A percentile compares a stretch with the other conserved stretches of the same genome.
Evolutionary conservation across 2,113 vertebrate genomes (phyloP).

Genomic region (Catagonus wagneri): DNA sequence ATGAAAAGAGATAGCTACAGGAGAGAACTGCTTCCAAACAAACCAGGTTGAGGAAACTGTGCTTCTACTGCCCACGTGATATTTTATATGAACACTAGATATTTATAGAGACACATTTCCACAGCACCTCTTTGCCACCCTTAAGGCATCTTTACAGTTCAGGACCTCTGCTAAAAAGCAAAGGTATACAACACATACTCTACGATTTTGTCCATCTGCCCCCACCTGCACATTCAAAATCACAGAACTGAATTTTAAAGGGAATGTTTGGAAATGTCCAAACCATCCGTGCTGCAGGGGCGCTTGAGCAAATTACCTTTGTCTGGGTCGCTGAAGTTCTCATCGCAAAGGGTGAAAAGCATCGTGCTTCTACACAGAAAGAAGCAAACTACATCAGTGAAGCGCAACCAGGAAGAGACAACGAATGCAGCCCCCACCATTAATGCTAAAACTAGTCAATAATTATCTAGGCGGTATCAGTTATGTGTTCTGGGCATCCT

Average conservation of each 20-base stretch:
- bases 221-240: background rate
- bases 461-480: conserved; percentile 83
- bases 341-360: conserved; percentile 11
- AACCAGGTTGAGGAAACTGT: conserved; percentile 34
- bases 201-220: conserved; percentile 56
- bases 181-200: conserved; percentile 55
- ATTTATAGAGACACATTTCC: conserved; percentile 68
- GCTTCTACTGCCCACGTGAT: background rate
- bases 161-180: conserved; percentile 66
- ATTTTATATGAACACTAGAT: conserved; percentile 49
- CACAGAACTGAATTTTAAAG: background rate
- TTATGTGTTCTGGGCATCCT: conserved; percentile 75
- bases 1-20: conserved; percentile 14
- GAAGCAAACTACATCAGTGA: conserved; percentile 13
- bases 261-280: background rate
- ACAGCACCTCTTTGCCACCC: conserved; percentile 64
- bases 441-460: conserved; percentile 78
- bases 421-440: conserved; percentile 1
- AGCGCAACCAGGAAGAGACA: conserved; percentile 74
- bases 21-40: conserved; percentile 53
- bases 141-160: conserved; percentile 76
- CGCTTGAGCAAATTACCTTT: conserved; percentile 63
- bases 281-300: background rate
- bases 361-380: conserved; percentile 2
- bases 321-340: conserved; percentile 20